Base-by-base conservation (phyloP, 2,888 invertebrate genomes). In the Capitulum mitella region DNA sequence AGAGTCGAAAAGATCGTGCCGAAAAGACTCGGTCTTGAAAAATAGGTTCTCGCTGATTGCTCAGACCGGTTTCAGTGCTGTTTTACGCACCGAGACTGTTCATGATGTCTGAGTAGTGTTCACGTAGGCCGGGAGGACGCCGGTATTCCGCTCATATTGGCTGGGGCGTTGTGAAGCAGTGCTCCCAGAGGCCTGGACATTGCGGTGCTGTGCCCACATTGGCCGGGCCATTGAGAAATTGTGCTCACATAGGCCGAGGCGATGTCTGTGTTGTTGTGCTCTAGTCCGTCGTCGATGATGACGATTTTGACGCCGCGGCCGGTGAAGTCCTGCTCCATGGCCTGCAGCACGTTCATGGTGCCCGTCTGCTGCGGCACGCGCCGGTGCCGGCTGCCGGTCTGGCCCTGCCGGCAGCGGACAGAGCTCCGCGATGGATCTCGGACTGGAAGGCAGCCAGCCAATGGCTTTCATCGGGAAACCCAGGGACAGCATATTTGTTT, bases 221-320 rank as follows among this genome's bases (percentile, higher is more conserved):
- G n/a, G 29, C 61, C 5, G 10, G 3, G 12, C 61, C 29, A n/a
- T 3, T 3, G 3, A 2, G 61, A 29, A 29, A 16, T 70, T 32
- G 70, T 70, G 22, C 91, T 90, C 86, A 93, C 94, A 85, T 93
- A 95, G 86, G 94, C 95, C 1, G 86, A 87, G 77, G 86, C 87
- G 29, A 95, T 86, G 84, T 95, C 94, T 0, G 92, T 91, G 84
- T 95, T 94, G 79, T 90, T 92, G 85, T 92, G 90, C 84, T 95
- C 95, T 43, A 95, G 87, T 48, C 97, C 97, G 85, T 97, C 96
- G 84, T 97, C 96, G 40, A 97, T 87, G 78, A 97, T 92, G 0
- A 92, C 90, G 6, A 97, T 90, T 77, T 92, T 89, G 5, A 96
- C 89, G 2, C 93, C 93, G 81, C 89, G 89, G 37, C 95, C 95